Evolutionary conservation across 2,888 invertebrate genomes (phyloP).

Genomic region (Campoplex nolae): DNA sequence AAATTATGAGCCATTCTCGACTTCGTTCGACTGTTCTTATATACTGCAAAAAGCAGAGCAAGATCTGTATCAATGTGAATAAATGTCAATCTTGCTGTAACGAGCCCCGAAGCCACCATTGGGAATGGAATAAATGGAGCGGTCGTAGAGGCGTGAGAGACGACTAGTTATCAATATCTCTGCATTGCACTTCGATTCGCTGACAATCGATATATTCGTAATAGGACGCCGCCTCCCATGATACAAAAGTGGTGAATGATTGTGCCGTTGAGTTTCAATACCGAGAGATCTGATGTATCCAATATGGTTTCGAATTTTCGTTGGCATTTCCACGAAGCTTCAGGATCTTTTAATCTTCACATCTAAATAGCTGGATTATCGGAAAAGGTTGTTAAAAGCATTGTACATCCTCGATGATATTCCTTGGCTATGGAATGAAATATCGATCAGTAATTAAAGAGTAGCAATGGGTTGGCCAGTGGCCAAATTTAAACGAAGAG

Average conservation of each 20-base stretch:
- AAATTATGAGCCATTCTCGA: not conserved
- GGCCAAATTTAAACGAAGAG: not conserved
- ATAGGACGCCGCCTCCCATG: not conserved
- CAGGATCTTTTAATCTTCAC: constrained; percentile 11
- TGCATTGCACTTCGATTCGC: not conserved
- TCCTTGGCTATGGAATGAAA: not conserved
- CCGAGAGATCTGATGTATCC: not conserved
- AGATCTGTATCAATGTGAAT: not conserved
- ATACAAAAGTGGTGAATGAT: not conserved
- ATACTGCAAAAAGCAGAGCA: not conserved
- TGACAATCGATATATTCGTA: constrained; percentile 3
- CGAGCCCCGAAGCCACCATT: constrained; percentile 13
- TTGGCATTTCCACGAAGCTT: constrained; percentile 2
- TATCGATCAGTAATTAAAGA: constrained; percentile 9
- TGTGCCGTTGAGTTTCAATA: not conserved
- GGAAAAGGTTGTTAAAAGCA: constrained; percentile 13
- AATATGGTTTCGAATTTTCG: too few relatives aligned
- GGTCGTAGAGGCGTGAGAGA: not conserved
- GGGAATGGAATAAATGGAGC: not conserved
- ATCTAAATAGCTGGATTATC: not conserved
- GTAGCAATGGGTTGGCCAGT: not conserved
- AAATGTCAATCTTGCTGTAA: constrained; percentile 28
- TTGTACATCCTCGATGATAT: constrained; percentile 8
- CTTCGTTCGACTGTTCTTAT: not conserved
- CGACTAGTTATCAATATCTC: constrained; percentile 9